A percentile compares a stretch with the other conserved stretches of the same genome.
phyloP scores from a whole-genome alignment of 2,797 vertebrate species.

The Miichthys miiuy region DNA sequence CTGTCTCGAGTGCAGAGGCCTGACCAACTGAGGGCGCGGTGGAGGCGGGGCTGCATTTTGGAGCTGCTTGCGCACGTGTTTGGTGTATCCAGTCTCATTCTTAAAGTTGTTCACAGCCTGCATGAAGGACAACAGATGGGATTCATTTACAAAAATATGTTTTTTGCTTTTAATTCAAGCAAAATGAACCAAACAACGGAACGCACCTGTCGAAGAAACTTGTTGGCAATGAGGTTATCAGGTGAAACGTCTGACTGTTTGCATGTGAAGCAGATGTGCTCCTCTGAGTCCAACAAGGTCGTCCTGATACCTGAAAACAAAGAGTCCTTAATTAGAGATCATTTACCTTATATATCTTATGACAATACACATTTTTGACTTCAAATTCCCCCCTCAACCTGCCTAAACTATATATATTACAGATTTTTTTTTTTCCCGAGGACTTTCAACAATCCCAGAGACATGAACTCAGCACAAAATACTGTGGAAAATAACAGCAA shows the following conservation, averaged over 20 bases:
- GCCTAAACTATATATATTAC: not conserved
- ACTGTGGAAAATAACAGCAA: not conserved
- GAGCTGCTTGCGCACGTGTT: conserved; percentile 82
- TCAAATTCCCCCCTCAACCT: not conserved
- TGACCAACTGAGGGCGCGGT: conserved; percentile 86
- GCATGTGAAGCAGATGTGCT: conserved; percentile 95
- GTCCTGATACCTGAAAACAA: conserved; percentile 91
- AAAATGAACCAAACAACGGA: not conserved
- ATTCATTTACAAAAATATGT: not conserved
- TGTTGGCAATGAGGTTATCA: conserved; percentile 98
- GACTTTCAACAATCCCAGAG: not conserved
- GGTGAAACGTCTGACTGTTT: conserved; percentile 97
- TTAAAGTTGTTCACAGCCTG: conserved; percentile 99
- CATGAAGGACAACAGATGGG: not conserved
- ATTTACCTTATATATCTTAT: not conserved
- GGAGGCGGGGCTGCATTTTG: conserved; percentile 82
- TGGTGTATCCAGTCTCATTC: conserved; percentile 97
- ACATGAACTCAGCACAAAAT: not conserved
- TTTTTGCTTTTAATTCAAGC: not conserved
- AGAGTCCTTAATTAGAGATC: not conserved
- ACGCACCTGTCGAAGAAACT: conserved; percentile 95
- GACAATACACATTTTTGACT: not conserved
- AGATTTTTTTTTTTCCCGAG: not conserved
- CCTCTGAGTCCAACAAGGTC: conserved; percentile 94
- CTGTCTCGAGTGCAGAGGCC: conserved; percentile 89